These are phyloP conservation scores for Scotopteryx bipunctaria DNA, from an alignment of 2,888 invertebrate species.

Conservation along the genomic window DNA sequence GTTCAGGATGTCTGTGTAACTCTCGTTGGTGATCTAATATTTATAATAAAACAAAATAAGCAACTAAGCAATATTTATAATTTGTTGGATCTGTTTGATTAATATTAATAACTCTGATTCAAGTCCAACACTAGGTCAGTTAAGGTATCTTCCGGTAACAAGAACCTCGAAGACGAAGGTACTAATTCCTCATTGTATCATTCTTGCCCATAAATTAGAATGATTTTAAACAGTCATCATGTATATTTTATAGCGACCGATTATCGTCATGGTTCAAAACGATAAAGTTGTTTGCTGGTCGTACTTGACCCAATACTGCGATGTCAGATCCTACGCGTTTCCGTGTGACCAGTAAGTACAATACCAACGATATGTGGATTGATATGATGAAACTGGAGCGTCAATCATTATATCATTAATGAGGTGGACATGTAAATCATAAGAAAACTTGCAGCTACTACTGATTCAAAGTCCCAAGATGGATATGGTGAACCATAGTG, in stretches of 20 bases:
- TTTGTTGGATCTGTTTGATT: too few relatives aligned
- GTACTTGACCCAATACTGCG: slow-evolving; percentile 69
- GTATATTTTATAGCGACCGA: slow-evolving; percentile 37
- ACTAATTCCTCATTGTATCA: slow-evolving; percentile 1
- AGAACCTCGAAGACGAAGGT: slow-evolving; percentile 15
- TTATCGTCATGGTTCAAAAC: slow-evolving; percentile 55
- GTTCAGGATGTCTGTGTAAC: too few relatives aligned
- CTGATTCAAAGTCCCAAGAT: too few relatives aligned
- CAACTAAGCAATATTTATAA: too few relatives aligned
- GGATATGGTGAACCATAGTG: too few relatives aligned
- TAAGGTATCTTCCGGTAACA: too few relatives aligned
- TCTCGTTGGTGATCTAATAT: too few relatives aligned
- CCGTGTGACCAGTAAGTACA: slow-evolving; percentile 37
- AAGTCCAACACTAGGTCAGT: too few relatives aligned
- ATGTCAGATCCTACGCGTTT: slow-evolving; percentile 50
- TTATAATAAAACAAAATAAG: too few relatives aligned
- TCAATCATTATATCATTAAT: too few relatives aligned
- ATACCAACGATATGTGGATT: slow-evolving; percentile 9
- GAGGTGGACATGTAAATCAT: background rate
- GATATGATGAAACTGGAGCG: slow-evolving; percentile 24
- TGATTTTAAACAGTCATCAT: slow-evolving; percentile 41
- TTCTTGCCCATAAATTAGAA: slow-evolving; percentile 17
- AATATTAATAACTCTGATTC: too few relatives aligned
- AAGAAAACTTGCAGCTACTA: background rate
- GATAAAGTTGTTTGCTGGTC: slow-evolving; percentile 58